Conservation (phyloP, 2,797 vertebrate species). For the Takifugu ocellatus region DNA sequence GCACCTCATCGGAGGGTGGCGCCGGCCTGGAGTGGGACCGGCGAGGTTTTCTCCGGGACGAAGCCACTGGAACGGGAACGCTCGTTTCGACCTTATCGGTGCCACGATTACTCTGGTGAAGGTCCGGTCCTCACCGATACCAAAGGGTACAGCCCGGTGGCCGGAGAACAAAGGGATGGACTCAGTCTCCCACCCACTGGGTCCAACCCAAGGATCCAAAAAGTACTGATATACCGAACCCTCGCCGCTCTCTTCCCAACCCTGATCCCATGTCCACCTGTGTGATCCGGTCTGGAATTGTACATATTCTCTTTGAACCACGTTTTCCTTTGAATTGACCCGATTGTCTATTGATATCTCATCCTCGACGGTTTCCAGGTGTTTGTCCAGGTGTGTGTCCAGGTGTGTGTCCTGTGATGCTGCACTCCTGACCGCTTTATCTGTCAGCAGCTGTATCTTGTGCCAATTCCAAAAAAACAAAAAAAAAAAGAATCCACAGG, state of each 20-base stretch:
- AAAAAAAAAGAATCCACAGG: slow-evolving; percentile 17
- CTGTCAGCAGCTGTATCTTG: slow-evolving; percentile 41
- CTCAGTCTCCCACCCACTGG: slow-evolving; percentile 27
- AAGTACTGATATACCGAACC: not conserved
- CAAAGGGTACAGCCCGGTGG: slow-evolving; percentile 63
- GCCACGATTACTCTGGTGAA: slow-evolving; percentile 21
- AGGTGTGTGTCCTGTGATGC: slow-evolving; percentile 57
- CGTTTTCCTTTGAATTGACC: slow-evolving; percentile 34
- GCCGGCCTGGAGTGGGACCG: slow-evolving; percentile 12
- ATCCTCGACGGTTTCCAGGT: slow-evolving; percentile 30
- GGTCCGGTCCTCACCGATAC: slow-evolving; percentile 58
- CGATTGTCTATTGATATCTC: slow-evolving; percentile 42
- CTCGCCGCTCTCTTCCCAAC: slow-evolving; percentile 15
- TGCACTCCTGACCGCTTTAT: slow-evolving; percentile 45
- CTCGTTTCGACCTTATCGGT: not conserved
- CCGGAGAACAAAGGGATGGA: slow-evolving; percentile 54
- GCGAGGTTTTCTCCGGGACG: slow-evolving; percentile 7
- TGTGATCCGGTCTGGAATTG: slow-evolving; percentile 67
- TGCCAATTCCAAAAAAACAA: slow-evolving; percentile 31
- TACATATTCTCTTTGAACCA: slow-evolving; percentile 59
- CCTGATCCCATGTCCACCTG: slow-evolving; percentile 33
- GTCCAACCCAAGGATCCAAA: no score
- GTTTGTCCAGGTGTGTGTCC: slow-evolving; percentile 19
- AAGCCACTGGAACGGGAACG: slow-evolving; percentile 6
- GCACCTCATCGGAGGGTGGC: not conserved